Conservation (phyloP, 2,113 vertebrate species). For the Ictalurus furcatus region DNA sequence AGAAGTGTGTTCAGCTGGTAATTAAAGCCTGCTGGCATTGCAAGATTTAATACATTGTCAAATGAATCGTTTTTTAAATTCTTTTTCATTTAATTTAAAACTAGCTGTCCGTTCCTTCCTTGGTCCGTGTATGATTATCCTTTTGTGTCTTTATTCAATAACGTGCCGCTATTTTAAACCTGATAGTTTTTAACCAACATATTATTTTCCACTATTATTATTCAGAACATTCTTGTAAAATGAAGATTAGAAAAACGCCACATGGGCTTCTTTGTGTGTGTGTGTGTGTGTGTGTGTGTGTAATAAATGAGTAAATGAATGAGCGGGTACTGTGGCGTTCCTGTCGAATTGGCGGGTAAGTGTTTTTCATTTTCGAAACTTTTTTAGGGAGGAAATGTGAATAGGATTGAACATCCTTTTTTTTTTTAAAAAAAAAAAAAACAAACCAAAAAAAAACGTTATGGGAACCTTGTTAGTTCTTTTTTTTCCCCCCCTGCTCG, state of each 20-base stretch:
- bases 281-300: too few species aligned
- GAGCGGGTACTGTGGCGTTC: too few species aligned
- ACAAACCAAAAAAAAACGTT: too few species aligned
- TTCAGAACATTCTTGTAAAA: background rate
- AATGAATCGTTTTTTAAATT: background rate
- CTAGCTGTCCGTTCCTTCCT: background rate
- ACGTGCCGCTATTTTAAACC: background rate
- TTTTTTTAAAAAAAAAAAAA: too few species aligned
- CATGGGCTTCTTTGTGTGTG: too few species aligned
- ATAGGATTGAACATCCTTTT: too few species aligned
- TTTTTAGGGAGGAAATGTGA: too few species aligned
- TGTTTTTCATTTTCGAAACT: too few species aligned
- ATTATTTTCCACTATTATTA: background rate
- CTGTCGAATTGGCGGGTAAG: too few species aligned
- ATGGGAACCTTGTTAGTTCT: too few species aligned
- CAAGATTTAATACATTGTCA: background rate
- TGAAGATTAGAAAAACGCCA: too few species aligned
- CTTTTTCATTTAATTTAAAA: background rate
- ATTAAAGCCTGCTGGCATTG: background rate
- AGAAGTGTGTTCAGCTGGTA: background rate
- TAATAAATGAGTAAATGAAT: too few species aligned
- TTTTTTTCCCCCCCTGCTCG: background rate
- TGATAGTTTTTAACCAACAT: background rate
- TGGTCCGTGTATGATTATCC: background rate
- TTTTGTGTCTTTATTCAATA: background rate